A percentile compares a stretch with the other conserved stretches of the same genome.
Conservation (phyloP, 2,797 vertebrate genomes). For the Gastrophryne carolinensis region DNA sequence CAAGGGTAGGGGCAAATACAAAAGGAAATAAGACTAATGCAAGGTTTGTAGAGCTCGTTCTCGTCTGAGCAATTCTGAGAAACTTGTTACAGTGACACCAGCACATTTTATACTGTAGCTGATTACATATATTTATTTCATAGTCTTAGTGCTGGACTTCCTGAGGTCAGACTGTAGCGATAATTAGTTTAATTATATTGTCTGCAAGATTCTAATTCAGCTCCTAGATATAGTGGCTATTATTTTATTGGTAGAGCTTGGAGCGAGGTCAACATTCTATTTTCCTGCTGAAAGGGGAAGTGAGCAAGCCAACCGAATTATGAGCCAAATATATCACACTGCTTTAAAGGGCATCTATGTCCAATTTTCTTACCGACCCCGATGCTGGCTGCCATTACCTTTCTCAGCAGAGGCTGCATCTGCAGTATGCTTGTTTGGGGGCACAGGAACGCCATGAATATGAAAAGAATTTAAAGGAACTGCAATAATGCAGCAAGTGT, state of each 20-base stretch:
- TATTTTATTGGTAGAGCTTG: not conserved
- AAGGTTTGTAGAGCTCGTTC: too few species aligned
- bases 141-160: not conserved
- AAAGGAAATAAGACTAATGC: too few species aligned
- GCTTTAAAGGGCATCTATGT: too few species aligned
- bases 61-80: not conserved
- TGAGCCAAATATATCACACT: not conserved
- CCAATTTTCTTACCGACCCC: too few species aligned
- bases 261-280: not conserved
- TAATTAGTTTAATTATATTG: constrained; percentile 25
- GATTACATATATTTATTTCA: not conserved
- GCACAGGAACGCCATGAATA: too few species aligned
- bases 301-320: not conserved
- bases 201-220: not conserved
- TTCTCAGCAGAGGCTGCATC: too few species aligned
- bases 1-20: too few species aligned
- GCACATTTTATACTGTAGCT: not conserved
- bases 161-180: not conserved
- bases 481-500: too few species aligned
- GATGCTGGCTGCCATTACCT: too few species aligned
- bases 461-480: too few species aligned
- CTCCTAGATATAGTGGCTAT: not conserved
- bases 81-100: not conserved
- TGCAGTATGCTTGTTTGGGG: too few species aligned
- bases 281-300: not conserved